These are phyloP conservation scores for Agrotis puta DNA, from an alignment of 2,888 invertebrate species.

Conservation along the genomic window DNA sequence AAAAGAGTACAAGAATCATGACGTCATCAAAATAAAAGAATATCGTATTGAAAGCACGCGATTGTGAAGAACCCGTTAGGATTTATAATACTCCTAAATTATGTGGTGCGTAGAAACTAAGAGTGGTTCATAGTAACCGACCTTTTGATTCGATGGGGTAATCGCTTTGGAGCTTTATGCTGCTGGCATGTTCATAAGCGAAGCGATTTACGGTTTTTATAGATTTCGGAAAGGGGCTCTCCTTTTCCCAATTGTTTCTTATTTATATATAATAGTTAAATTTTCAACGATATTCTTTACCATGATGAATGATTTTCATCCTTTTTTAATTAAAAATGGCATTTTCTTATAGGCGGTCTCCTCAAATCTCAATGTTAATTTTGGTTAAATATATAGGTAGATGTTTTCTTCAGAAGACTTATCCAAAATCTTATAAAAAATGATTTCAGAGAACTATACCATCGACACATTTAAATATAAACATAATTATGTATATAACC, in stretches of 20 bases:
- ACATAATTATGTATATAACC: not conserved
- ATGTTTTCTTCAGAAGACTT: not conserved
- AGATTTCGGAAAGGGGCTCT: too few species aligned
- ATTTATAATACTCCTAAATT: constrained; percentile 33
- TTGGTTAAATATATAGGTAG: not conserved
- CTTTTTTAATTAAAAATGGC: not conserved
- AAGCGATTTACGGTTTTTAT: constrained; percentile 19
- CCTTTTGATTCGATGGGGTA: constrained; percentile 28
- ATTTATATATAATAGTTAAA: too few species aligned
- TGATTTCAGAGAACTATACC: not conserved
- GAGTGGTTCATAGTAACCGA: constrained; percentile 22
- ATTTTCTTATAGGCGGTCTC: too few species aligned
- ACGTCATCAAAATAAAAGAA: constrained; percentile 49
- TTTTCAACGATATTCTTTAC: too few species aligned
- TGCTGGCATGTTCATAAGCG: constrained; percentile 5
- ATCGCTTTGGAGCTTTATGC: not conserved
- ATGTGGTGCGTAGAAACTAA: constrained; percentile 37
- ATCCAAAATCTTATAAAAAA: not conserved
- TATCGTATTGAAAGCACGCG: constrained; percentile 37
- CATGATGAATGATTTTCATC: not conserved
- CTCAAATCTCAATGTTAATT: too few species aligned
- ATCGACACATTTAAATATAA: not conserved
- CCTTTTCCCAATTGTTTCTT: too few species aligned
- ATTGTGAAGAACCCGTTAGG: constrained; percentile 47
- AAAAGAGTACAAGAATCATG: constrained; percentile 49